These are phyloP conservation scores for Ochropacha duplaris DNA, from an alignment of 2,888 invertebrate genomes.

Conservation along the genomic window DNA sequence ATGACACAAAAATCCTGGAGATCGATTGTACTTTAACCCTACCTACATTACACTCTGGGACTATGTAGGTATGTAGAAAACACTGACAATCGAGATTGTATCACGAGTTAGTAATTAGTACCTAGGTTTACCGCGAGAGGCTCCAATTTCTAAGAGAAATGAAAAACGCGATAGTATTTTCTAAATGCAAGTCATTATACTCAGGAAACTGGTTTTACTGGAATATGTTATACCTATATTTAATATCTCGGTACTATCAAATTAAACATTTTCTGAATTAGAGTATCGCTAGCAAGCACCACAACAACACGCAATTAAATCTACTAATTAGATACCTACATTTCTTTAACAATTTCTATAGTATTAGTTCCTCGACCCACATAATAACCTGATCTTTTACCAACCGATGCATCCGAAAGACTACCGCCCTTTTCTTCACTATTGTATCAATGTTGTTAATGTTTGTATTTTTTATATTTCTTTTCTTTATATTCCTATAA, in stretches of 20 bases:
- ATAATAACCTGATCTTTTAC: constrained; percentile 49
- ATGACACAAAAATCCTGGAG: too few species aligned
- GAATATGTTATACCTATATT: background rate
- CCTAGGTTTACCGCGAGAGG: too few species aligned
- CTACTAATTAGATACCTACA: constrained; percentile 43
- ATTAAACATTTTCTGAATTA: background rate
- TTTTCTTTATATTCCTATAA: constrained; percentile 11
- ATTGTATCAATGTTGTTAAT: constrained; percentile 81
- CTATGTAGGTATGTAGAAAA: too few species aligned
- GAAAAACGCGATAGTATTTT: too few species aligned
- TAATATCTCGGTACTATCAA: background rate
- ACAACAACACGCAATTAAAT: constrained; percentile 47
- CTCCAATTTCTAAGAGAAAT: too few species aligned
- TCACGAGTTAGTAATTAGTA: too few species aligned
- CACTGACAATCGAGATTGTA: too few species aligned
- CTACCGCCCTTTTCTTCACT: constrained; percentile 82
- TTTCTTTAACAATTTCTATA: constrained; percentile 38
- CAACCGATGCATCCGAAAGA: constrained; percentile 71
- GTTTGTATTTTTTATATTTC: constrained; percentile 35
- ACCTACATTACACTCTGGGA: too few species aligned
- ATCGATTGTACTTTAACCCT: too few species aligned
- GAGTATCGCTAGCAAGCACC: constrained; percentile 61
- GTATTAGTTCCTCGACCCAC: constrained; percentile 35
- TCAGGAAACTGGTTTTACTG: background rate
- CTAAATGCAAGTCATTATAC: too few species aligned